Conservation (phyloP, 2,888 invertebrate species). For the Amphipoea oculea region DNA sequence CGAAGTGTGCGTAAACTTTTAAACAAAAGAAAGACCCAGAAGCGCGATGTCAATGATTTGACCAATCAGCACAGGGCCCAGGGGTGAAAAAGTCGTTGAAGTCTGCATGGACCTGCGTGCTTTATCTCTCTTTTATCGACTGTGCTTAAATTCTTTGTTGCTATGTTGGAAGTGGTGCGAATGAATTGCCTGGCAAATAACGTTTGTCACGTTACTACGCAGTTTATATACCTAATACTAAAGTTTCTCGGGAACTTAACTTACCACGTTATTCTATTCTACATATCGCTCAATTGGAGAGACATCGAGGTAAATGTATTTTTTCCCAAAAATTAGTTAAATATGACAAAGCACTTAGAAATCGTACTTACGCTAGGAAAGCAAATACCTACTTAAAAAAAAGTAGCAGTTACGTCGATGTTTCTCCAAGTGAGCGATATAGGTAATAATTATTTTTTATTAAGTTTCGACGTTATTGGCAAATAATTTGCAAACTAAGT, state of each 20-base stretch:
- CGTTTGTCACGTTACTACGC: conserved; percentile 20
- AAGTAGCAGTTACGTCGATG: no score
- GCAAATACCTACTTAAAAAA: no score
- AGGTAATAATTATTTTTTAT: not conserved
- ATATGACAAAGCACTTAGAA: no score
- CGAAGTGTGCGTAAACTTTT: not conserved
- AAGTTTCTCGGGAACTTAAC: not conserved
- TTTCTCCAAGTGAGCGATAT: no score
- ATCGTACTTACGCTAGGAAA: no score
- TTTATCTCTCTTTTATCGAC: not conserved
- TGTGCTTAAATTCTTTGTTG: not conserved
- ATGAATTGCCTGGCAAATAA: conserved; percentile 2
- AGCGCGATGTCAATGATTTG: not conserved
- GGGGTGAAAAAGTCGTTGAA: not conserved
- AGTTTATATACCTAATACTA: not conserved
- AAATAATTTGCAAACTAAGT: conserved; percentile 17
- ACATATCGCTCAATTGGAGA: not conserved
- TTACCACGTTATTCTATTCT: not conserved
- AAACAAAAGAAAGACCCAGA: not conserved
- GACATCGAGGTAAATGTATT: no score
- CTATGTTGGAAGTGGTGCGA: not conserved
- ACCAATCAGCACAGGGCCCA: not conserved
- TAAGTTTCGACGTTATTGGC: not conserved
- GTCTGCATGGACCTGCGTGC: not conserved
- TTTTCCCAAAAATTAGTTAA: no score